phyloP scores from a whole-genome alignment of 2,888 invertebrate genomes.

The Philereme vetulata region DNA sequence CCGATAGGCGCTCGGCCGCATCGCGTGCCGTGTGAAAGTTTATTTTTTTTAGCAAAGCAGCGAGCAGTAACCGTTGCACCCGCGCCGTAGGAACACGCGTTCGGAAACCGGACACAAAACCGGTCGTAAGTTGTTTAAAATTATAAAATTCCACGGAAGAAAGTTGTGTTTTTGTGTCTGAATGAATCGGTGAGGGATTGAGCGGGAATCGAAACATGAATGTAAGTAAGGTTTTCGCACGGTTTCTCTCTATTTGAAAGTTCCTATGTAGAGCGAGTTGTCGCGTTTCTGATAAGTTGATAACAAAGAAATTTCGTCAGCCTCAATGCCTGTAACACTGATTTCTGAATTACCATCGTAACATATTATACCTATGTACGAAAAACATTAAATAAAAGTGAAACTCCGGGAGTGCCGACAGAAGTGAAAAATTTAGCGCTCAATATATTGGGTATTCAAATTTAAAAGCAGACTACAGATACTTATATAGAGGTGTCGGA shows the following conservation, averaged over 20 bases:
- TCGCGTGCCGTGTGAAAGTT: constrained; percentile 29
- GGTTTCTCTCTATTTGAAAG: constrained; percentile 33
- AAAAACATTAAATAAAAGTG: too few relatives aligned
- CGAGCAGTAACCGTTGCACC: constrained; percentile 26
- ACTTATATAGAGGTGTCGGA: too few relatives aligned
- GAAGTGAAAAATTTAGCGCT: too few relatives aligned
- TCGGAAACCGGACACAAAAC: constrained; percentile 20
- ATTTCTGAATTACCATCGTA: too few relatives aligned
- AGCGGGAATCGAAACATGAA: constrained; percentile 47
- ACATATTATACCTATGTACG: too few relatives aligned
- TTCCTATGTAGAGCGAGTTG: background rate
- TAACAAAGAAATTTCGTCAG: constrained; percentile 20
- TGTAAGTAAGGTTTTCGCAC: constrained; percentile 43
- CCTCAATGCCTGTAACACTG: background rate
- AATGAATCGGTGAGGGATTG: constrained; percentile 32
- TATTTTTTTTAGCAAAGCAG: constrained; percentile 14
- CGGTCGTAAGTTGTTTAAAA: constrained; percentile 28
- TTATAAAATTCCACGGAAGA: constrained; percentile 40
- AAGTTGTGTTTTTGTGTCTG: constrained; percentile 41
- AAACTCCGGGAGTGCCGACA: too few relatives aligned
- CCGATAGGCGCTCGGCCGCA: constrained; percentile 1
- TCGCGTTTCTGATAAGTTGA: background rate
- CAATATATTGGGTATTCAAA: too few relatives aligned
- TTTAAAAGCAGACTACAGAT: too few relatives aligned
- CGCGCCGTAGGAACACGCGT: constrained; percentile 29